phyloP scores from a whole-genome alignment of 2,113 vertebrate species.

The Furnarius figulus region DNA sequence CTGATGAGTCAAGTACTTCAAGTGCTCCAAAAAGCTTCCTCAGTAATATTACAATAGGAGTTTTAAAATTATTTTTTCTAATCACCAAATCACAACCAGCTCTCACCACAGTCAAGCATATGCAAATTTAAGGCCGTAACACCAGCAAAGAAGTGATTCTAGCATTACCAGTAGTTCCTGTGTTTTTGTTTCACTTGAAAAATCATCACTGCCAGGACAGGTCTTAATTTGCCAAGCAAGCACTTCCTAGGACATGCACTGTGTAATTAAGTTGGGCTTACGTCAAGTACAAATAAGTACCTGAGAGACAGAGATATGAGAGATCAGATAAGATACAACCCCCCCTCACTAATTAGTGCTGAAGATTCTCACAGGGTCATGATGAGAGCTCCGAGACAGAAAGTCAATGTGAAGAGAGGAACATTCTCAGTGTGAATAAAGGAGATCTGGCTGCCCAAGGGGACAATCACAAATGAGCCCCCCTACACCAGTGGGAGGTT shows the following conservation, averaged over 20 bases:
- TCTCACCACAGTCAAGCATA: not conserved
- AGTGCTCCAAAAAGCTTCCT: not conserved
- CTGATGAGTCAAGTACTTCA: not conserved
- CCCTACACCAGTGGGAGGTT: fast-evolving
- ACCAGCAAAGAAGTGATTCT: not conserved
- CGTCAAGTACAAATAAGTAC: not conserved
- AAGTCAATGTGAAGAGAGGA: not conserved
- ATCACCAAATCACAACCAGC: not conserved
- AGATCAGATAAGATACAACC: not conserved
- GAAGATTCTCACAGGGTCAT: not conserved
- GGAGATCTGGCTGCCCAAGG: not conserved
- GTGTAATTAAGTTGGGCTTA: conserved; percentile 19
- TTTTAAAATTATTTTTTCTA: not conserved
- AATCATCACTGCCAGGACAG: not conserved
- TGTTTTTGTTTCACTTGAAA: conserved; percentile 38
- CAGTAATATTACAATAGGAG: not conserved
- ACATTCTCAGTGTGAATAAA: fast-evolving
- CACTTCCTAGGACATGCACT: not conserved
- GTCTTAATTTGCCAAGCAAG: not conserved
- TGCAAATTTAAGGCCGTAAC: not conserved
- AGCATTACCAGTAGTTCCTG: conserved; percentile 18
- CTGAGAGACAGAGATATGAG: not conserved
- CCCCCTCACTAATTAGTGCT: not conserved
- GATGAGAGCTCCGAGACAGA: not conserved
- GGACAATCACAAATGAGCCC: not conserved